A percentile compares a stretch with the other conserved stretches of the same genome.
Evolutionary conservation across 2,113 vertebrate species (phyloP).

Genomic region (Kryptolebias marmoratus): DNA sequence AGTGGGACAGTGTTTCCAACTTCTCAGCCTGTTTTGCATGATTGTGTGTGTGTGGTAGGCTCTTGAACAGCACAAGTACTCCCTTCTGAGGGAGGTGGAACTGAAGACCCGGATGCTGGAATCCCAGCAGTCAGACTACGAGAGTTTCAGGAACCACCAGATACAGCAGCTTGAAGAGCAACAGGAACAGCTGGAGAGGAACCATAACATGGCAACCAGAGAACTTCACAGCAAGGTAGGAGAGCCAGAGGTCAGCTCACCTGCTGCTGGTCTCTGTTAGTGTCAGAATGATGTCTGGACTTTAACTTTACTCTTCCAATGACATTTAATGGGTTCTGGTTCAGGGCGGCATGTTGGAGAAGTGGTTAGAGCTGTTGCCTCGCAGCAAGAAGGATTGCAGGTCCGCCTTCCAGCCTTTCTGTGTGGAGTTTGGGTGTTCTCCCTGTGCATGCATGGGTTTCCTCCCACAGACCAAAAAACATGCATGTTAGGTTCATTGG

Average conservation of each 20-base stretch:
- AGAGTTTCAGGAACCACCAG: constrained; percentile 88
- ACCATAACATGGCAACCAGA: constrained; percentile 78
- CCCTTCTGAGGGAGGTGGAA: constrained; percentile 88
- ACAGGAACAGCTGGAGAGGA: constrained; percentile 82
- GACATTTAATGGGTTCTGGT: no score
- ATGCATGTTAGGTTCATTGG: no score
- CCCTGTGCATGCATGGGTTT: no score
- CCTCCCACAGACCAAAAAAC: no score
- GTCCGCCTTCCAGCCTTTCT: no score
- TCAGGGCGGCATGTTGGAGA: no score
- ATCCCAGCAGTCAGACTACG: constrained; percentile 89
- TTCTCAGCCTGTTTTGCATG: rapidly evolving
- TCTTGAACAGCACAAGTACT: constrained; percentile 90
- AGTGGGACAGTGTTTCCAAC: background rate
- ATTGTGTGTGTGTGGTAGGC: constrained; percentile 51
- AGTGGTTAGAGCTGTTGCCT: no score
- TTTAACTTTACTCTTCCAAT: no score
- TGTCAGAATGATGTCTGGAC: no score
- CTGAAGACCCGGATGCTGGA: constrained; percentile 90
- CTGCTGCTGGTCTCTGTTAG: background rate
- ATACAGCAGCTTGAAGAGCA: constrained; percentile 83
- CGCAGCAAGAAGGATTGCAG: no score
- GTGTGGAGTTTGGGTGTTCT: no score
- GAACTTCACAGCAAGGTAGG: constrained; percentile 89
- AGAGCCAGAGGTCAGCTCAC: background rate